Base-by-base conservation (phyloP, 2,113 vertebrate genomes). In the Onychostoma macrolepis region DNA sequence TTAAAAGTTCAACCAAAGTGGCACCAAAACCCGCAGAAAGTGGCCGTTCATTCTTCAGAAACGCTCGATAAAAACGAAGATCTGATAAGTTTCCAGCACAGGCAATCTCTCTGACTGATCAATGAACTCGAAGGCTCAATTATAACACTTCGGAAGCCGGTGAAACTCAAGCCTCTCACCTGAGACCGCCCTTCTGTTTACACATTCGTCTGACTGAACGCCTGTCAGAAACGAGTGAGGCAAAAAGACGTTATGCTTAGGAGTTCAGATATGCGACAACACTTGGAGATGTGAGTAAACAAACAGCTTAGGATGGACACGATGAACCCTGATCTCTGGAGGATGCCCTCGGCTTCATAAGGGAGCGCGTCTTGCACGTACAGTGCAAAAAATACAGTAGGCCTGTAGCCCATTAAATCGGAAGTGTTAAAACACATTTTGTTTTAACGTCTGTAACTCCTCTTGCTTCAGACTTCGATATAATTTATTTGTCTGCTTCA, bases 81-180 rank as follows among this genome's bases (percentile, higher is more conserved):
- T 90, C 87, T 12, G 76, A 87, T 77, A 85, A 86, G 85, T 58
- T 50, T 50, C 83, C 67, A 61, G 76, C 80, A 67, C 84, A 88
- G 91, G 89, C 92, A 93, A 85, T 93, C 91, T 87, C 86, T 38
- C 67, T 91, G 93, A 93, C 93, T 93, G 91, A 93, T 93, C 77
- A 11, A 61, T 94, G 93, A 94, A 94, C 94, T 93, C 89, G 87
- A 50, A 45, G 87, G 80, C 90, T 91, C 87, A 91, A 90, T 91
- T 90, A 91, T 89, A 91, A 93, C 87, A 93, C 90, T 92, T 93
- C 92, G 90, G 89, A 89, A 88, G 90, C 82, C 85, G 13, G 79
- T 89, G 92, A 93, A 94, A 94, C 85, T 82, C 85, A 89, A 94
- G 30, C 85, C 88, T 80, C 86, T 85, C 87, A 89, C 89, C 90